A percentile compares a stretch with the other conserved stretches of the same genome.
These are phyloP conservation scores for Todiramphus saurophagus DNA, from an alignment of 2,113 vertebrate species.

Conservation along the genomic window DNA sequence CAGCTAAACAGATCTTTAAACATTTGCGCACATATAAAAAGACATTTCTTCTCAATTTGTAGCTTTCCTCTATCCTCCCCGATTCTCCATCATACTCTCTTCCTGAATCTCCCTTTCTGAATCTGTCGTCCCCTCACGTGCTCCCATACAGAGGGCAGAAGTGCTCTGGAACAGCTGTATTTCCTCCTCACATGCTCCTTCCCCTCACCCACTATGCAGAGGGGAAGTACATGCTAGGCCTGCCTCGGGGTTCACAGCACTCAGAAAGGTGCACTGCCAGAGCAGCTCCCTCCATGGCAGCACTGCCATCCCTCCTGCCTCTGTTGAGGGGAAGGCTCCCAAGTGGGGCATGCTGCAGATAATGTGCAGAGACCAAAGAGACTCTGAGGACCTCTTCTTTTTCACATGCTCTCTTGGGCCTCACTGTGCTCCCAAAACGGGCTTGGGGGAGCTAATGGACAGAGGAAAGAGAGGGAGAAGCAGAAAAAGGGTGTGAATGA, in stretches of 20 bases:
- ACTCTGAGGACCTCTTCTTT: neutral
- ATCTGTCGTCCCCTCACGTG: neutral
- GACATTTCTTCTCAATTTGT: neutral
- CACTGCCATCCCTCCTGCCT: neutral
- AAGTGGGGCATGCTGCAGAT: accelerated
- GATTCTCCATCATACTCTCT: neutral
- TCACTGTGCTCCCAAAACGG: neutral
- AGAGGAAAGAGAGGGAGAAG: neutral
- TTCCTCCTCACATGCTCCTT: constrained; percentile 26
- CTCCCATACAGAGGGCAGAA: neutral
- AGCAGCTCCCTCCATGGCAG: neutral
- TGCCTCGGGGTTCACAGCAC: neutral
- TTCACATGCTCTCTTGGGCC: neutral
- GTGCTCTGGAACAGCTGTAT: neutral
- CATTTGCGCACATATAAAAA: neutral
- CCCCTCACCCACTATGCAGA: neutral
- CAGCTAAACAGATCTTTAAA: neutral
- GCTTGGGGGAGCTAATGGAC: neutral
- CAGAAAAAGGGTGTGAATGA: neutral
- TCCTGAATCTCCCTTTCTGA: neutral
- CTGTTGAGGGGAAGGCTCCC: neutral
- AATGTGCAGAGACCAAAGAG: neutral
- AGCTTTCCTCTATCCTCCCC: neutral
- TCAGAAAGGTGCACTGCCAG: neutral
- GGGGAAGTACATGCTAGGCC: neutral